phyloP scores from a whole-genome alignment of 1,140 invertebrate species.

The Steinernema feltiae region DNA sequence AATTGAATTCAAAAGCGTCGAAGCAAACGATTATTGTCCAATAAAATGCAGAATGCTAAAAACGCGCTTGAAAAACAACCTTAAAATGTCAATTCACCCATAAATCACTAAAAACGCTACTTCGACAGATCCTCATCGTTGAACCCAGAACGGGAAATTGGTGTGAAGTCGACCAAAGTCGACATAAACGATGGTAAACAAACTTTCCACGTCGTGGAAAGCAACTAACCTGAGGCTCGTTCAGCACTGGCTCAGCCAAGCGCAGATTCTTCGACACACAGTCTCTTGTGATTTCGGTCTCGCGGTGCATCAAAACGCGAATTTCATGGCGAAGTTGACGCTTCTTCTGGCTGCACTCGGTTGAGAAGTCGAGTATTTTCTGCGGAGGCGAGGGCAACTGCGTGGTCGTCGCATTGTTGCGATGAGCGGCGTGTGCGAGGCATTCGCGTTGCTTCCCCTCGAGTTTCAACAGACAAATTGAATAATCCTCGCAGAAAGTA shows the following conservation, averaged over 20 bases:
- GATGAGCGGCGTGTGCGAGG: background rate
- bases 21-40: no score
- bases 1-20: no score
- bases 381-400: background rate
- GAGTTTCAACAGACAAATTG: constrained; percentile 15
- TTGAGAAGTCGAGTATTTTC: background rate
- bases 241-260: background rate
- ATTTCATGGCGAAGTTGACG: background rate
- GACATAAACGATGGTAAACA: no score
- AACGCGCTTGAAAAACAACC: no score
- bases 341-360: background rate
- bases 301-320: background rate
- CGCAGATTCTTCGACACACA: background rate
- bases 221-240: background rate
- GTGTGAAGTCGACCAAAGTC: no score
- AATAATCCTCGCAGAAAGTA: constrained; percentile 14
- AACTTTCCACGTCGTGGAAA: no score
- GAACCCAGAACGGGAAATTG: no score
- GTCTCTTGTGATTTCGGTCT: background rate
- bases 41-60: no score
- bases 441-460: constrained; percentile 6
- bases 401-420: background rate
- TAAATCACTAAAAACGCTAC: no score
- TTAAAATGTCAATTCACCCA: no score
- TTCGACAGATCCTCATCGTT: no score